These are phyloP conservation scores for Notoglanidium macrostoma DNA, from an alignment of 2,797 vertebrate species.

Conservation along the genomic window DNA sequence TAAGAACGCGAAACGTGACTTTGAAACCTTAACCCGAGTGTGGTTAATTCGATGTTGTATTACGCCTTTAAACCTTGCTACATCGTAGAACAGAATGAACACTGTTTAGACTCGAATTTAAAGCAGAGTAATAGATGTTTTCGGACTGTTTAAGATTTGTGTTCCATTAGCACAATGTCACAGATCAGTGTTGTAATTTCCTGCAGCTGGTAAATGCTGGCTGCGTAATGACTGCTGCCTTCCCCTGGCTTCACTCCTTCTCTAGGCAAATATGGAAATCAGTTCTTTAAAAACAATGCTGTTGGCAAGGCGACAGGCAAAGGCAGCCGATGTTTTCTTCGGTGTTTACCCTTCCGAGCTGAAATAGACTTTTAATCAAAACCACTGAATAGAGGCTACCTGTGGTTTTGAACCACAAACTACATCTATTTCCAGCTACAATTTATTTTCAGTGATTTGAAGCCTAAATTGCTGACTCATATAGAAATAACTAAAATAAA, in stretches of 20 bases:
- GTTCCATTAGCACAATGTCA: background rate
- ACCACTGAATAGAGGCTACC: slow-evolving; percentile 67
- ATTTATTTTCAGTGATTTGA: background rate
- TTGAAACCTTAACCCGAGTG: background rate
- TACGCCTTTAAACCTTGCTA: background rate
- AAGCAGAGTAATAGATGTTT: background rate
- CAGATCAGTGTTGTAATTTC: background rate
- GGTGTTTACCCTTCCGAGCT: background rate
- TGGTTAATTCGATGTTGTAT: background rate
- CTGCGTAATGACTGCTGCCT: background rate
- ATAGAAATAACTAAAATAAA: slow-evolving; percentile 25
- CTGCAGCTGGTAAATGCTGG: slow-evolving; percentile 5
- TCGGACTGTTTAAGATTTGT: background rate
- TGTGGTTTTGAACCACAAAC: slow-evolving; percentile 67
- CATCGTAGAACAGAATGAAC: background rate
- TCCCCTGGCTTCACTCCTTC: background rate
- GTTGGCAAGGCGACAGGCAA: slow-evolving; percentile 50
- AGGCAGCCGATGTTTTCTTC: slow-evolving; percentile 1
- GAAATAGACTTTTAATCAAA: background rate
- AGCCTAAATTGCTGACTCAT: background rate
- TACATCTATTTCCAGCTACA: slow-evolving; percentile 58
- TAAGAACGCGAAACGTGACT: too few relatives aligned
- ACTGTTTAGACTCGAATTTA: background rate
- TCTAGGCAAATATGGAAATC: slow-evolving; percentile 48
- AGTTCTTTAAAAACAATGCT: slow-evolving; percentile 39